These are phyloP conservation scores for Sebastiscus tertius DNA, from an alignment of 2,797 vertebrate species.

Conservation along the genomic window DNA sequence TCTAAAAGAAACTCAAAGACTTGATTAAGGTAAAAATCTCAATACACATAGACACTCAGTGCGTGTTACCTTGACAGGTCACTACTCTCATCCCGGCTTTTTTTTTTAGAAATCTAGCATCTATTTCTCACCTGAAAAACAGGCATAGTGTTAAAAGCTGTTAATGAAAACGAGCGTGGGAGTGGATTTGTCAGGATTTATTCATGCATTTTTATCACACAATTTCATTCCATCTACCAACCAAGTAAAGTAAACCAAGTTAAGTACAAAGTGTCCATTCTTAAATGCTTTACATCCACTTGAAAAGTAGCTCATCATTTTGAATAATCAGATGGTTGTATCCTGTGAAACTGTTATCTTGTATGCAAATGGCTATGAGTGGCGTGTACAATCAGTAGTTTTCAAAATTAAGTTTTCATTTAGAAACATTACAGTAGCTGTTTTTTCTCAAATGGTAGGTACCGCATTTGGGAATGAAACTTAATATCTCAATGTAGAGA, in stretches of 20 bases:
- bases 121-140: slow-evolving; percentile 18
- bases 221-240: slow-evolving; percentile 36
- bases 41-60: slow-evolving; percentile 40
- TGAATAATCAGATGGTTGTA: neutral
- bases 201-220: slow-evolving; percentile 42
- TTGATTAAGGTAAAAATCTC: slow-evolving; percentile 58
- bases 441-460: neutral
- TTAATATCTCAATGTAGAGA: neutral
- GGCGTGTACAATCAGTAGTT: neutral
- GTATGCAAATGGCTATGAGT: neutral
- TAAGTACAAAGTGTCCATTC: slow-evolving; percentile 27
- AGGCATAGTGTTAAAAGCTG: slow-evolving; percentile 14
- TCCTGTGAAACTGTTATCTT: neutral
- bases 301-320: slow-evolving; percentile 3
- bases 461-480: slow-evolving; percentile 23
- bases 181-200: slow-evolving; percentile 17
- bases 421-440: neutral
- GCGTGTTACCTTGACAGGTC: slow-evolving; percentile 28
- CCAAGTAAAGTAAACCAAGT: slow-evolving; percentile 26
- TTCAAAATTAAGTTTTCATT: neutral
- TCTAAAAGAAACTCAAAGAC: slow-evolving; percentile 52
- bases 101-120: slow-evolving; percentile 1
- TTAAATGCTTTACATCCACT: slow-evolving; percentile 33
- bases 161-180: slow-evolving; percentile 31
- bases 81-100: slow-evolving; percentile 1